These are phyloP conservation scores for Acronicta psi DNA, from an alignment of 2,888 invertebrate species.

Conservation along the genomic window DNA sequence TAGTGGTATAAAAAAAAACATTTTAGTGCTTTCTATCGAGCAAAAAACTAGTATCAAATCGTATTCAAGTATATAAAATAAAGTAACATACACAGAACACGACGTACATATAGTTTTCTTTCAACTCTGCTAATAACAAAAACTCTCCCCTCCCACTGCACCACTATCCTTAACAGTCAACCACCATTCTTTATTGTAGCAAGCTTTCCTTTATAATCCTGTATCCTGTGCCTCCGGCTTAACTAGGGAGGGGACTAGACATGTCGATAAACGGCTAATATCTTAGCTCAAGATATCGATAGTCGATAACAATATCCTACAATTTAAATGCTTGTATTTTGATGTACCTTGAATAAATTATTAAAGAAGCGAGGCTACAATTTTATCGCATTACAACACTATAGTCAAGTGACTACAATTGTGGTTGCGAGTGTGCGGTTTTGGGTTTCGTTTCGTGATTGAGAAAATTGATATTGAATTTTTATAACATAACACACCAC, in stretches of 20 bases:
- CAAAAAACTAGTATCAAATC: neutral
- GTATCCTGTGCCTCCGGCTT: constrained; percentile 38
- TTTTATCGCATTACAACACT: too few relatives aligned
- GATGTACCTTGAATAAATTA: too few relatives aligned
- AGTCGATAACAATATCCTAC: neutral
- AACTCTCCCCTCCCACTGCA: constrained; percentile 23
- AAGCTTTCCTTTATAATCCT: constrained; percentile 54
- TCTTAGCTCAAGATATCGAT: neutral
- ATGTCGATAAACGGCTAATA: constrained; percentile 32
- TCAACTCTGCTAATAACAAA: constrained; percentile 33
- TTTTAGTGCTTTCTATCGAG: too few relatives aligned
- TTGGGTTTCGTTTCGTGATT: too few relatives aligned
- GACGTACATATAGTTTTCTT: constrained; percentile 8
- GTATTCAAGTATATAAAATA: neutral
- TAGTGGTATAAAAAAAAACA: too few relatives aligned
- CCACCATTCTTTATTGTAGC: constrained; percentile 49
- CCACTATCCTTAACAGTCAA: constrained; percentile 29
- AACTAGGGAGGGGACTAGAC: constrained; percentile 18
- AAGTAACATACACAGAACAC: constrained; percentile 3
- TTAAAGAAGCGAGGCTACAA: too few relatives aligned
- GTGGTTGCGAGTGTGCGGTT: too few relatives aligned
- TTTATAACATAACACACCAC: too few relatives aligned
- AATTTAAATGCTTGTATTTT: too few relatives aligned
- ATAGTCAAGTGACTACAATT: too few relatives aligned
- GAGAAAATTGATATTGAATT: too few relatives aligned